These are phyloP conservation scores for Proales similis DNA, from an alignment of 1,140 invertebrate species.

Conservation along the genomic window DNA sequence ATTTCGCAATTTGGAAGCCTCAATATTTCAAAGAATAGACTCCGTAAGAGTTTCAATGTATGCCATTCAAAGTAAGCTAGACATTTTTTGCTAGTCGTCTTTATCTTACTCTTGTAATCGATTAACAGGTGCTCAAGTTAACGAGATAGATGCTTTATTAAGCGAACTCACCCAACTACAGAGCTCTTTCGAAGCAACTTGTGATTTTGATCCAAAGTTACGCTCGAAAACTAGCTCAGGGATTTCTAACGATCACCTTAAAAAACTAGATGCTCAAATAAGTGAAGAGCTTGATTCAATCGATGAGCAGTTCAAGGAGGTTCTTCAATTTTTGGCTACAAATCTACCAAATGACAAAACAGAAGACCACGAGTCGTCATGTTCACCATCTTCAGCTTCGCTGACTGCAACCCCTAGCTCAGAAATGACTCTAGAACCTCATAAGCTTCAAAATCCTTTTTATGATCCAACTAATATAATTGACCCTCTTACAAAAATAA, in stretches of 20 bases:
- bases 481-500: no score
- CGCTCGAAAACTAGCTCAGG: conserved; percentile 13
- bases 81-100: background rate
- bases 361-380: conserved; percentile 15
- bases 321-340: conserved; percentile 34
- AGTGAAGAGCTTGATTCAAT: conserved; percentile 8
- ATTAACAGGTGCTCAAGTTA: conserved; percentile 32
- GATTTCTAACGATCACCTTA: conserved; percentile 1
- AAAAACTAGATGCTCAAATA: conserved; percentile 8
- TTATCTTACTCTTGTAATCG: conserved; percentile 1
- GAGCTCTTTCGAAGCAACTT: no score
- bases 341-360: no score
- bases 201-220: no score
- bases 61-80: conserved; percentile 35
- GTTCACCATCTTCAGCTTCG: conserved; percentile 7
- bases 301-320: conserved; percentile 35
- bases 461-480: no score
- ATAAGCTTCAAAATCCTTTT: no score
- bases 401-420: conserved; percentile 20
- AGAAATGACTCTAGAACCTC: no score
- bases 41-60: conserved; percentile 38
- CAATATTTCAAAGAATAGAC: no score
- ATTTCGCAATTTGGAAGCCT: no score
- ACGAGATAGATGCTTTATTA: conserved; percentile 36
- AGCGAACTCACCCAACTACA: conserved; percentile 34